Percentiles rank a stretch among this genome's conserved stretches.
phyloP scores from a whole-genome alignment of 2,888 invertebrate species.

The Acronicta psi region DNA sequence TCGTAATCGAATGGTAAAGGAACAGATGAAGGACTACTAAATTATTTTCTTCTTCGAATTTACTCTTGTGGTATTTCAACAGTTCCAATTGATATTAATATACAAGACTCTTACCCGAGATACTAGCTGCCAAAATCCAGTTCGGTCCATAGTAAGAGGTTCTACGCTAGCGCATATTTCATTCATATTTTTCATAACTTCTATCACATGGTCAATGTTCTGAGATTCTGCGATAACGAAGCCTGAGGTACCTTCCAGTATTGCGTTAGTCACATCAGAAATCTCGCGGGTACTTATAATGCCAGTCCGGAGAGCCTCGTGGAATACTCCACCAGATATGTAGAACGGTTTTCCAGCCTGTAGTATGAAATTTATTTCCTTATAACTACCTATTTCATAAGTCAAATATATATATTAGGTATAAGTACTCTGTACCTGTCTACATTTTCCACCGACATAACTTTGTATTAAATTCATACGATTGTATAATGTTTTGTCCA shows the following conservation, averaged over 20 bases:
- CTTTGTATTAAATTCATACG: slow-evolving; percentile 74
- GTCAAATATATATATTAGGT: too few relatives aligned
- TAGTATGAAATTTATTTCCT: not conserved
- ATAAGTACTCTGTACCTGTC: slow-evolving; percentile 60
- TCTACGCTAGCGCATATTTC: slow-evolving; percentile 70
- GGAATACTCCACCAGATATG: slow-evolving; percentile 73
- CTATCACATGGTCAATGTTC: slow-evolving; percentile 55
- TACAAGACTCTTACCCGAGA: slow-evolving; percentile 60
- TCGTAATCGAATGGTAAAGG: too few relatives aligned
- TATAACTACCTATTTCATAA: not conserved
- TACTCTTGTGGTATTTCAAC: too few relatives aligned
- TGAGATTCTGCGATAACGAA: slow-evolving; percentile 66
- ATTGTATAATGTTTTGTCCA: slow-evolving; percentile 57
- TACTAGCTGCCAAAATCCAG: slow-evolving; percentile 64
- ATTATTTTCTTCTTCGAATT: too few relatives aligned
- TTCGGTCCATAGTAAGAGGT: slow-evolving; percentile 63
- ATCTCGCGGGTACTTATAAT: slow-evolving; percentile 61
- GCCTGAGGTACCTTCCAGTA: slow-evolving; percentile 76
- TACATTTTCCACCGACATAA: slow-evolving; percentile 74
- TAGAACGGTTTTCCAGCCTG: slow-evolving; percentile 77
- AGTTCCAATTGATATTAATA: too few relatives aligned
- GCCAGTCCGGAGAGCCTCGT: slow-evolving; percentile 58
- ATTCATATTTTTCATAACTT: slow-evolving; percentile 66
- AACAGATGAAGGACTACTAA: too few relatives aligned
- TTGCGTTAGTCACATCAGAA: slow-evolving; percentile 71